Evolutionary conservation across 2,888 invertebrate genomes (phyloP).

Genomic region (Cataglyphis albicans): DNA sequence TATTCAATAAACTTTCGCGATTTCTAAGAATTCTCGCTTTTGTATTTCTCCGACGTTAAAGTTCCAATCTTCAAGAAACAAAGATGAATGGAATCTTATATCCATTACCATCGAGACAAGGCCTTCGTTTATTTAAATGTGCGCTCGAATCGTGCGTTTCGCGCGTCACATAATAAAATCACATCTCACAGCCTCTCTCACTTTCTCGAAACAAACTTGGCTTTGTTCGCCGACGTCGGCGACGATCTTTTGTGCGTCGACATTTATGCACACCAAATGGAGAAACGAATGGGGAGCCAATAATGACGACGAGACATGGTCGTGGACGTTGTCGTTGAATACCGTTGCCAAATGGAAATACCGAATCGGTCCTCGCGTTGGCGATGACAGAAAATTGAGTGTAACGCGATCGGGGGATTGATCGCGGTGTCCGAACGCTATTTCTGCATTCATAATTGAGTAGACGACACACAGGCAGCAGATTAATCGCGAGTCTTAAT

Average conservation of each 20-base stretch:
- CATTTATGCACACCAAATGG: slow-evolving; percentile 55
- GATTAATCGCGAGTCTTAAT: slow-evolving; percentile 52
- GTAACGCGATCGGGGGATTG: slow-evolving; percentile 65
- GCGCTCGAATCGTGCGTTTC: background rate
- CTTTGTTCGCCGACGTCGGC: slow-evolving; percentile 59
- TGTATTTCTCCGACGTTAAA: background rate
- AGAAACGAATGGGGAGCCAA: slow-evolving; percentile 30
- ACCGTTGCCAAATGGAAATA: slow-evolving; percentile 66
- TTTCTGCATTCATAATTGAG: slow-evolving; percentile 58
- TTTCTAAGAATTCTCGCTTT: slow-evolving; percentile 6
- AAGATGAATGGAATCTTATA: background rate
- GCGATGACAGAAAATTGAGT: slow-evolving; percentile 68
- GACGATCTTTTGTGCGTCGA: slow-evolving; percentile 29
- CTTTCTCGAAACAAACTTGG: slow-evolving; percentile 54
- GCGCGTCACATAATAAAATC: slow-evolving; percentile 37
- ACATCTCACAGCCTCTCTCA: slow-evolving; percentile 1
- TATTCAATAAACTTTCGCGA: background rate
- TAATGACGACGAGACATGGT: slow-evolving; percentile 29
- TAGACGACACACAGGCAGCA: slow-evolving; percentile 22
- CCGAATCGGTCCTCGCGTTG: slow-evolving; percentile 56
- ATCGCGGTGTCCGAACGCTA: slow-evolving; percentile 67
- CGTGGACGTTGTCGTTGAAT: background rate
- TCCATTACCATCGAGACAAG: background rate
- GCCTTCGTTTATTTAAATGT: slow-evolving; percentile 31
- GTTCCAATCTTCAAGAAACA: slow-evolving; percentile 22